These are phyloP conservation scores for Bursaphelenchus okinawaensis DNA, from an alignment of 2,888 invertebrate genomes.

Conservation along the genomic window DNA sequence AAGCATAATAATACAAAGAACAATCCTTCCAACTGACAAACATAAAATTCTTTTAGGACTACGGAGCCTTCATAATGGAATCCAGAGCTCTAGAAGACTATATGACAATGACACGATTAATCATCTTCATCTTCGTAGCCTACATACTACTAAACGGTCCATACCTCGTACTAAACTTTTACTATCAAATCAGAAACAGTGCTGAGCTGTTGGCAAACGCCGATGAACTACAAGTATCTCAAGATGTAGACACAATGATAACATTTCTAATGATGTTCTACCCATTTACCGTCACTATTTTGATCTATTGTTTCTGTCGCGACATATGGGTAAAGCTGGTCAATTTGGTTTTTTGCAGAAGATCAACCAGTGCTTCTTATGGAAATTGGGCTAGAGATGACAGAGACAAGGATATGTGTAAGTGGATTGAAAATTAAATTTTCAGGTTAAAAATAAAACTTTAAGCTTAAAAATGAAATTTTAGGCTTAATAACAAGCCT, in stretches of 20 bases:
- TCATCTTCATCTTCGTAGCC: slow-evolving; percentile 28
- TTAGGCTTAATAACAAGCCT: too few species aligned
- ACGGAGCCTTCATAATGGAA: slow-evolving; percentile 30
- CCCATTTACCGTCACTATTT: slow-evolving; percentile 47
- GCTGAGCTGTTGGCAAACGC: not conserved
- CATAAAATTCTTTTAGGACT: slow-evolving; percentile 18
- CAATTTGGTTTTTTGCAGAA: slow-evolving; percentile 44
- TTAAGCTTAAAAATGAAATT: not conserved
- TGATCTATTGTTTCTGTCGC: slow-evolving; percentile 45
- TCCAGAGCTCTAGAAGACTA: slow-evolving; percentile 31
- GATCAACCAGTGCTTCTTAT: slow-evolving; percentile 16
- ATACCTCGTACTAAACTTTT: slow-evolving; percentile 44
- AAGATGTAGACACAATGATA: slow-evolving; percentile 47
- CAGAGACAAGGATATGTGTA: slow-evolving; percentile 5
- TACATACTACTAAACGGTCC: slow-evolving; percentile 46
- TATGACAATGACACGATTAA: slow-evolving; percentile 27
- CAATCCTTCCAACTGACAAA: not conserved
- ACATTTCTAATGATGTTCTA: slow-evolving; percentile 50
- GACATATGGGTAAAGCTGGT: slow-evolving; percentile 50
- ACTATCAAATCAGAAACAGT: slow-evolving; percentile 34
- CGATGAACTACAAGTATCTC: slow-evolving; percentile 21
- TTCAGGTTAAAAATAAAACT: not conserved
- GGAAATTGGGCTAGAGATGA: not conserved
- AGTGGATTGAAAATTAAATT: not conserved
- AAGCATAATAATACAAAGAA: slow-evolving; percentile 5